phyloP scores from a whole-genome alignment of 2,888 invertebrate genomes.

The Oligia fasciuncula region DNA sequence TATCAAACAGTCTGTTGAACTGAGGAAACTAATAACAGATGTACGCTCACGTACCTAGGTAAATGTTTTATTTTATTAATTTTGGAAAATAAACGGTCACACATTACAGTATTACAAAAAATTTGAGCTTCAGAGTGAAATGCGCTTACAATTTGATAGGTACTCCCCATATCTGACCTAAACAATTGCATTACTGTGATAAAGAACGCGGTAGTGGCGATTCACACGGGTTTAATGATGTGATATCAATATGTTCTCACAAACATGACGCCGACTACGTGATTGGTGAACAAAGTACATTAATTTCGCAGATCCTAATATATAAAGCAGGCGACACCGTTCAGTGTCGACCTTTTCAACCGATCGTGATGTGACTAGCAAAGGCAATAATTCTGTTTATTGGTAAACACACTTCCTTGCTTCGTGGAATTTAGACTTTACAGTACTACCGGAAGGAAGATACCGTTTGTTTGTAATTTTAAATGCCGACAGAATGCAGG shows the following conservation, averaged over 20 bases:
- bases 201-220: conserved; percentile 58
- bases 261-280: conserved; percentile 60
- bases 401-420: conserved; percentile 54
- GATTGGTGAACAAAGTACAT: conserved; percentile 49
- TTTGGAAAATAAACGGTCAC: neutral
- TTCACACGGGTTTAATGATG: conserved; percentile 64
- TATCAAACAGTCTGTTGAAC: conserved; percentile 5
- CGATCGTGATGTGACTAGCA: conserved; percentile 62
- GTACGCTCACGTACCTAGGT: neutral
- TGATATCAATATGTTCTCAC: conserved; percentile 59
- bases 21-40: conserved; percentile 18
- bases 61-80: neutral
- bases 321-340: conserved; percentile 31
- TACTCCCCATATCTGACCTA: conserved; percentile 35
- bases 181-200: conserved; percentile 47
- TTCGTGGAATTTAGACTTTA: conserved; percentile 43
- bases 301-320: conserved; percentile 58
- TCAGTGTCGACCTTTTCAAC: conserved; percentile 55
- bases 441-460: conserved; percentile 55
- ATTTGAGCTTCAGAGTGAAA: neutral
- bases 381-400: conserved; percentile 51
- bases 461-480: conserved; percentile 36
- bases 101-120: neutral
- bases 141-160: neutral
- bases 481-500: neutral